These are phyloP conservation scores for Melanophora roralis DNA, from an alignment of 2,888 invertebrate species.

Conservation along the genomic window DNA sequence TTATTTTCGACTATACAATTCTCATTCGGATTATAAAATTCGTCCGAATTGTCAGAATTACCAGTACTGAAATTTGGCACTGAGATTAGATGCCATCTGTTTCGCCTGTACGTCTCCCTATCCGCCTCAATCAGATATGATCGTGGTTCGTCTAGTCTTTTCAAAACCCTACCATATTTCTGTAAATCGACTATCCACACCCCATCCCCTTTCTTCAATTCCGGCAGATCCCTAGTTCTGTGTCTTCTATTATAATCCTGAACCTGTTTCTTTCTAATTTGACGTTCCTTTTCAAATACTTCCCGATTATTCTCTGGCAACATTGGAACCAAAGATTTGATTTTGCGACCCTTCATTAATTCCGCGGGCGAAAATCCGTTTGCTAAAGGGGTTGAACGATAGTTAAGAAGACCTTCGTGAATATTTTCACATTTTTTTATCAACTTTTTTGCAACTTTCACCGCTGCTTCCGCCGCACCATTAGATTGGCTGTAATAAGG, in stretches of 20 bases:
- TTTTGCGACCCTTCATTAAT: constrained; percentile 25
- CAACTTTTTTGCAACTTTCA: constrained; percentile 24
- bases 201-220: constrained; percentile 23
- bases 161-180: constrained; percentile 15
- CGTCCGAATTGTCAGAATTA: background rate
- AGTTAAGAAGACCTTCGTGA: constrained; percentile 3
- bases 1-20: background rate
- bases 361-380: constrained; percentile 27
- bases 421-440: constrained; percentile 24
- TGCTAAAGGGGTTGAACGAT: constrained; percentile 23
- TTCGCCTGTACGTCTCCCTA: constrained; percentile 10
- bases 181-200: constrained; percentile 26
- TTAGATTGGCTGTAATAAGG: constrained; percentile 37
- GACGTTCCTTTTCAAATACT: background rate
- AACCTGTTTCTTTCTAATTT: background rate
- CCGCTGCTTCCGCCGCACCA: constrained; percentile 22
- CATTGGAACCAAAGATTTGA: constrained; percentile 25
- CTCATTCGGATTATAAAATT: constrained; percentile 13
- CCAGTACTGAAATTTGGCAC: background rate
- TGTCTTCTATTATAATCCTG: constrained; percentile 26
- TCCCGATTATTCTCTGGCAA: background rate
- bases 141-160: constrained; percentile 14
- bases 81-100: constrained; percentile 1
- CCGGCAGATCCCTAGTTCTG: constrained; percentile 5
- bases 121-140: constrained; percentile 12